Evolutionary conservation across 2,888 invertebrate genomes (phyloP), one percentile per base, ranked within the genome.

Genomic region (Hyposoter dolosus): DNA sequence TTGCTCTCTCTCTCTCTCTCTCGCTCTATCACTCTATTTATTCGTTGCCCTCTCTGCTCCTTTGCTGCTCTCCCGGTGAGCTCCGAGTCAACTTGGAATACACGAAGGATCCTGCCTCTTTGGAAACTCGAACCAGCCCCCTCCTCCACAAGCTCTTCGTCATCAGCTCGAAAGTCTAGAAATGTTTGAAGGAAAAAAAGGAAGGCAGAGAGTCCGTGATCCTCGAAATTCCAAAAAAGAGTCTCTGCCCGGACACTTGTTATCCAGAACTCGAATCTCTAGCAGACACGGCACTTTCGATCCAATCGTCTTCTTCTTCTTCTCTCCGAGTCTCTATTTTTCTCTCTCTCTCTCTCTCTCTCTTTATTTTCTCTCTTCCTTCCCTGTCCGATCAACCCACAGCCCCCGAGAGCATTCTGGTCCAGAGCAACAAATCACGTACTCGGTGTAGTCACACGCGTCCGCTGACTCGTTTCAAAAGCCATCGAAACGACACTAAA

Each of bases 51-150:
- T 17, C 15, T n/a, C 56, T 40, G 35, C 9, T 35, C 28, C 28
- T 28, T 28, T 28, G 35, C 7, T 6, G 40, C 75, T 81, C 83
- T 88, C 87, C 82, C 83, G 86, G 82, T 71, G 87, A 85, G 84
- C 78, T 69, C 74, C 47, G 72, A 79, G 56, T 65, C 53, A 83
- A 72, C 78, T 76, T 40, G 76, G 50, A 68, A 76, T 28, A 28
- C 60, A 78, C 66, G 60, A 71, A 76, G 60, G 76, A 76, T 87
- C 88, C 86, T 88, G 81, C 88, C 87, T 87, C 81, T 75, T 82
- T 81, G 63, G 69, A 83, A 86, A 60, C 82, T 77, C 83, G 83
- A 74, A 53, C 90, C 91, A 88, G 69, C 56, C 85, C 56, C 76
- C 47, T 50, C 80, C 74, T 23, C 45, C 77, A 23, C 75, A 35